A percentile compares a stretch with the other conserved stretches of the same genome.
Evolutionary conservation across 64 coral and sea anemone genomes (phyloP).

Genomic region (Stylophora pistillata): DNA sequence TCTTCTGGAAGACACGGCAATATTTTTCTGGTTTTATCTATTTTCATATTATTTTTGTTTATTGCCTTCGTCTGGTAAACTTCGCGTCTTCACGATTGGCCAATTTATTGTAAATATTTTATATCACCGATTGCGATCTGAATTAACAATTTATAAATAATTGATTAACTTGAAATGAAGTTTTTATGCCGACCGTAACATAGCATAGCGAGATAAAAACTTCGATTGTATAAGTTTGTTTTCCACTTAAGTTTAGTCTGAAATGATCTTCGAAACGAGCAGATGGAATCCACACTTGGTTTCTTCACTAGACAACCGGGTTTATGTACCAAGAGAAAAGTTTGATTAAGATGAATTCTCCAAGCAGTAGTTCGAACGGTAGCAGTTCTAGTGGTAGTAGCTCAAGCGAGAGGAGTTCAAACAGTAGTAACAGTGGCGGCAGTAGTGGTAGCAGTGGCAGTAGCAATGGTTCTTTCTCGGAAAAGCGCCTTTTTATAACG

Average conservation of each 20-base stretch:
- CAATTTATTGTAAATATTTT: background rate
- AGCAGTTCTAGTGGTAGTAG: background rate
- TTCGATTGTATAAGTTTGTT: background rate
- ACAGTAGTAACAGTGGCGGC: background rate
- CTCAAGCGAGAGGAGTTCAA: background rate
- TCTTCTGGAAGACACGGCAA: background rate
- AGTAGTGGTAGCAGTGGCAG: slow-evolving; percentile 5
- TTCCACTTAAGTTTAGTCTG: background rate
- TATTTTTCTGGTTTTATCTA: background rate
- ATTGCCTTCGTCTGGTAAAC: background rate
- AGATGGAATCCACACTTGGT: background rate
- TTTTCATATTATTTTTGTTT: background rate
- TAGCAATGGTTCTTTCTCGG: background rate
- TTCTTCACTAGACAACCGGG: background rate
- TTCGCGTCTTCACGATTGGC: background rate
- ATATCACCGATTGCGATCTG: background rate
- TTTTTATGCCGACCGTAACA: background rate
- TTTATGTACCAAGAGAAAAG: background rate
- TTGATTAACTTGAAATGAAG: background rate
- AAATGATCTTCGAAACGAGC: background rate
- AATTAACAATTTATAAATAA: slow-evolving; percentile 8
- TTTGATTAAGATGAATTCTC: background rate
- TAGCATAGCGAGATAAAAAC: background rate
- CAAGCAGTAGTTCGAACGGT: background rate
- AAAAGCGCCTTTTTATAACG: slow-evolving; percentile 38